These are phyloP conservation scores for Strigamia crassipes DNA, from an alignment of 2,888 invertebrate species.

Conservation along the genomic window DNA sequence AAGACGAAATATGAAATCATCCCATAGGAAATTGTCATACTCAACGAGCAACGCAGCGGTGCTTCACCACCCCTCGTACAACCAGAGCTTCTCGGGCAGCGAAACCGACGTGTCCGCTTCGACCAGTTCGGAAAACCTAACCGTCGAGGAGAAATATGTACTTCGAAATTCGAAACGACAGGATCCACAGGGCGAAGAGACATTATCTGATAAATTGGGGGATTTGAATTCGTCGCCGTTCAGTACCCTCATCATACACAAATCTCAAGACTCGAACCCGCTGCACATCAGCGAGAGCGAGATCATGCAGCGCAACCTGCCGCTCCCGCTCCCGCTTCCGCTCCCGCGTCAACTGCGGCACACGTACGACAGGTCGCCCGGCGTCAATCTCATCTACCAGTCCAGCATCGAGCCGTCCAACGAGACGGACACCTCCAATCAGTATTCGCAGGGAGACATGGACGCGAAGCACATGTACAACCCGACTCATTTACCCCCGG, in stretches of 20 bases:
- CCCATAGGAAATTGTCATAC: slow-evolving; percentile 1
- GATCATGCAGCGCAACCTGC: slow-evolving; percentile 45
- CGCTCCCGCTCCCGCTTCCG: too few relatives aligned
- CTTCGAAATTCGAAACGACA: slow-evolving; percentile 80
- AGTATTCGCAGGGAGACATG: slow-evolving; percentile 57
- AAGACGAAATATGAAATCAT: slow-evolving; percentile 29
- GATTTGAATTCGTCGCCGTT: slow-evolving; percentile 44
- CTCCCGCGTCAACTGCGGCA: slow-evolving; percentile 7
- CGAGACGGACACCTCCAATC: slow-evolving; percentile 81
- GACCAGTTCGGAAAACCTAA: slow-evolving; percentile 86
- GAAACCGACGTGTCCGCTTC: slow-evolving; percentile 79
- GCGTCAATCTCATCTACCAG: neutral
- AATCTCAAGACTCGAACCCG: slow-evolving; percentile 44
- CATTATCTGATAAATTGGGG: slow-evolving; percentile 50
- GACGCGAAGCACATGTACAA: slow-evolving; percentile 49
- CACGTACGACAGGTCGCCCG: neutral
- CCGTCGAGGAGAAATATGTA: slow-evolving; percentile 78
- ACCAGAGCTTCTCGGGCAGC: slow-evolving; percentile 71
- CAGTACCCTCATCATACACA: slow-evolving; percentile 46
- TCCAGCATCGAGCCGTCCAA: slow-evolving; percentile 61
- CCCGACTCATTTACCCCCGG: slow-evolving; percentile 55
- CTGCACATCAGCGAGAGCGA: slow-evolving; percentile 43
- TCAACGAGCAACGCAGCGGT: neutral
- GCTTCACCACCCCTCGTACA: slow-evolving; percentile 12
- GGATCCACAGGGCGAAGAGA: slow-evolving; percentile 91